Base-by-base conservation (phyloP, 2,888 invertebrate species). In the Helicoverpa assulta region DNA sequence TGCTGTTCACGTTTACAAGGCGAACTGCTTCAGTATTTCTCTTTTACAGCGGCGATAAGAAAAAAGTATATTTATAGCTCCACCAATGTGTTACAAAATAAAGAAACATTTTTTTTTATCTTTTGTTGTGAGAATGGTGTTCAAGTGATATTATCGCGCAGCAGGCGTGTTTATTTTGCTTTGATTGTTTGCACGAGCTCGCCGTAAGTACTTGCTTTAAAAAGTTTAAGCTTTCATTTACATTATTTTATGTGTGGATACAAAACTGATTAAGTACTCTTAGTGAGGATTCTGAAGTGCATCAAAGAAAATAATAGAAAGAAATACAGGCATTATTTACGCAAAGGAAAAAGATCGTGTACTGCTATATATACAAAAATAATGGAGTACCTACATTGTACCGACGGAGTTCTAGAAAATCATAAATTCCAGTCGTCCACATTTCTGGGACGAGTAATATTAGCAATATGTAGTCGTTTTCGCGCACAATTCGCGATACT, bases 181-280 rank as follows among this genome's bases (percentile, higher is more conserved):
- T 78, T 78, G 64, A 59, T 78, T 73, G 68, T 78, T 68, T 68
- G 33, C 26, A 43, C 16, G 33, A 60, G 16, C 18, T 16, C 40
- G 8, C 55, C 33, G 50, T 76, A n/a, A n/a, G n/a, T n/a, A 65
- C 43, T 62, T 21, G 62, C 43, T 62, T 67, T 50, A 26, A 12
- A 21, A 77, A 78, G 57, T 52, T 59, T 18, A 5, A 18, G 21
- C 29, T 43, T 59, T 18, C 10, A 19, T 18, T 29, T 43, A 54
- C 19, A 65, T 52, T 59, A 52, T 19, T 51, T 60, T 57, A 29
- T n/a, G 7, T 40, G 19, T 50, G n/a, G 51, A 67, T 58, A 43
- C 21, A 57, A 18, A 10, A 60, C 33, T 40, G 26, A 76, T 57
- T 26, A 26, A 26, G 26, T 21, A 43, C 14, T n/a, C 53, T 47